phyloP scores from a whole-genome alignment of 2,888 invertebrate genomes.

The Loripinus fragilis region DNA sequence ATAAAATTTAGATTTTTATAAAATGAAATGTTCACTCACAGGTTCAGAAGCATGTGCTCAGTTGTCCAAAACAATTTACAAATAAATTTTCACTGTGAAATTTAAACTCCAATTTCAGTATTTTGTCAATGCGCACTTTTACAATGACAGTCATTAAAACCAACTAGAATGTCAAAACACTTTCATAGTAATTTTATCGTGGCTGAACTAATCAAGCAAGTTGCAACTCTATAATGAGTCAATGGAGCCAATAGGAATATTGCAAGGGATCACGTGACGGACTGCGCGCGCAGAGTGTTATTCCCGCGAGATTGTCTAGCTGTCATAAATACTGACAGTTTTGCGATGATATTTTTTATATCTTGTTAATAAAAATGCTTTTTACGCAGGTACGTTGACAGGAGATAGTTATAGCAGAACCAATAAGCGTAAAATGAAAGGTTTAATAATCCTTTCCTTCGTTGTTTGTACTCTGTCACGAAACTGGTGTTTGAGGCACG shows the following conservation, averaged over 20 bases:
- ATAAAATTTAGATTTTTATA: background rate
- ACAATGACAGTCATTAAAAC: background rate
- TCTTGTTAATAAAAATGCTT: constrained; percentile 10
- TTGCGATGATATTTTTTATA: constrained; percentile 9
- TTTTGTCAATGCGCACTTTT: background rate
- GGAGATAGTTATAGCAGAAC: background rate
- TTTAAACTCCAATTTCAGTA: constrained; percentile 13
- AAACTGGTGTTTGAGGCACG: too few species aligned
- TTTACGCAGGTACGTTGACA: constrained; percentile 1
- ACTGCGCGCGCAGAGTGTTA: background rate
- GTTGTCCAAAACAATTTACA: too few species aligned
- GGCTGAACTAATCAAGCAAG: constrained; percentile 6
- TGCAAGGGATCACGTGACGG: background rate
- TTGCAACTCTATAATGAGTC: background rate
- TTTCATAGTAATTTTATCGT: constrained; percentile 1
- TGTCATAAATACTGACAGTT: constrained; percentile 7
- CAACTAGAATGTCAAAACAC: background rate
- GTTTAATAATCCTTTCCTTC: too few species aligned
- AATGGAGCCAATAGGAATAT: background rate
- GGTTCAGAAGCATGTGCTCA: too few species aligned
- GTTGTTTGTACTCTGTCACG: too few species aligned
- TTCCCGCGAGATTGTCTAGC: background rate
- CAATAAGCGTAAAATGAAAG: too few species aligned
- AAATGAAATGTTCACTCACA: background rate
- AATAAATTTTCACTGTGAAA: background rate